phyloP scores from a whole-genome alignment of 30 jellyfish, hydroid and myxozoan genomes.

The Nemopilema nomurai region DNA sequence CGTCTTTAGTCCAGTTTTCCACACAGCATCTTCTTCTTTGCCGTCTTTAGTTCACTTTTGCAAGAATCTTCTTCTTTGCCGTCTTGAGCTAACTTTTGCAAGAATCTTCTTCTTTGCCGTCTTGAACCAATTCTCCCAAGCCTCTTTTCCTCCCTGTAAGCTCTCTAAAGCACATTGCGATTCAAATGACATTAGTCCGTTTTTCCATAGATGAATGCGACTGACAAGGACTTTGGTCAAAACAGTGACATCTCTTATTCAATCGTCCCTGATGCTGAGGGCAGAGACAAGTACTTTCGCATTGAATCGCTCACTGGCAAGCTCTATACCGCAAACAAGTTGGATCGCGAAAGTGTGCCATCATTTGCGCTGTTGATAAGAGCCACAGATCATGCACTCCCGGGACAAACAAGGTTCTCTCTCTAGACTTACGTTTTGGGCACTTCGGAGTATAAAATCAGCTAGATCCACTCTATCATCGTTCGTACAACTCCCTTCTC shows the following conservation, averaged over 20 bases:
- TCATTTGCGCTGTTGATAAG: slow-evolving; percentile 51
- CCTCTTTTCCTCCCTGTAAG: too few species aligned
- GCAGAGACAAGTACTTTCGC: slow-evolving; percentile 28
- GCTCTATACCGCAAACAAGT: slow-evolving; percentile 33
- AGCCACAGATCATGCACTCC: slow-evolving; percentile 72
- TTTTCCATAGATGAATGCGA: slow-evolving; percentile 66
- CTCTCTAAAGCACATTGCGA: too few species aligned
- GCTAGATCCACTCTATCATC: too few species aligned
- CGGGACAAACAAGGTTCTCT: slow-evolving; percentile 67
- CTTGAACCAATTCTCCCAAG: too few species aligned
- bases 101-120: too few species aligned
- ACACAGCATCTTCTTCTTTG: not conserved
- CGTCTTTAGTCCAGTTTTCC: not conserved
- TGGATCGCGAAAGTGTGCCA: slow-evolving; percentile 73
- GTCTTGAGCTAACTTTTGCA: too few species aligned
- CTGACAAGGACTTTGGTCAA: slow-evolving; percentile 67
- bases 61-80: too few species aligned
- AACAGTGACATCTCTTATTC: slow-evolving; percentile 57
- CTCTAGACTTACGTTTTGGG: not conserved
- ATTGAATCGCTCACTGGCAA: slow-evolving; percentile 67
- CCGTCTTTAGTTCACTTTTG: not conserved
- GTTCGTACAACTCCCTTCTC: too few species aligned
- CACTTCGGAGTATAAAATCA: too few species aligned
- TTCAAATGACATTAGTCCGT: not conserved
- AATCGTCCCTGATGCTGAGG: slow-evolving; percentile 83